Evolutionary conservation across 2,888 invertebrate genomes (phyloP).

Genomic region (Yponomeuta sedellus): DNA sequence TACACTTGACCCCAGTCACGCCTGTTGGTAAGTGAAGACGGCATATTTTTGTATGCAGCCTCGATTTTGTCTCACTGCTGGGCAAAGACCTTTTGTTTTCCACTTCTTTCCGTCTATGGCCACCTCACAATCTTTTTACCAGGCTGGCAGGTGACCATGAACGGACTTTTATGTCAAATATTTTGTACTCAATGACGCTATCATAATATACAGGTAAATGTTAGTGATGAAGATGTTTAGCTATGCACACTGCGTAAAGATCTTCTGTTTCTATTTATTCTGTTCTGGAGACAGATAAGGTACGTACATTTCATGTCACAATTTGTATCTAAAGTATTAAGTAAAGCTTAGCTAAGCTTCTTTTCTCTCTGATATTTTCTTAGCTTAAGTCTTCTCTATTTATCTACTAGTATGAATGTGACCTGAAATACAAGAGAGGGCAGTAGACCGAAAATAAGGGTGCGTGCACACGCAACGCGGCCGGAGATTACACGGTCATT

Average conservation of each 20-base stretch:
- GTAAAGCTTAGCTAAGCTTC: background rate
- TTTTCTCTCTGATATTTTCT: background rate
- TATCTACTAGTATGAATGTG: background rate
- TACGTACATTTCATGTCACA: background rate
- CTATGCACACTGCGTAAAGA: background rate
- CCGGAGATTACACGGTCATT: background rate
- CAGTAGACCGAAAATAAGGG: background rate
- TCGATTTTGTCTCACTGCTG: no score
- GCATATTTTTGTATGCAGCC: no score
- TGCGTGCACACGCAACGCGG: background rate
- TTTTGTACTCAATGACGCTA: no score
- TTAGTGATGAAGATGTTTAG: no score
- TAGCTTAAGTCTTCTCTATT: background rate
- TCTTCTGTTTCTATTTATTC: background rate
- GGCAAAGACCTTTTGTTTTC: no score
- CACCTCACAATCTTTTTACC: no score
- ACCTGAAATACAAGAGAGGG: background rate
- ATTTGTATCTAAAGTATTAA: background rate
- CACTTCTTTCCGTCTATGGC: no score
- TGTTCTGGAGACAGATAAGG: background rate
- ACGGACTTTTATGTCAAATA: no score
- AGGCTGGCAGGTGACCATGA: no score
- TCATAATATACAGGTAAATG: no score
- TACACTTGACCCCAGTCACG: no score
- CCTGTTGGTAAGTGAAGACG: no score